These are phyloP conservation scores for Halichoeres trimaculatus DNA, from an alignment of 2,113 vertebrate genomes.

Conservation along the genomic window DNA sequence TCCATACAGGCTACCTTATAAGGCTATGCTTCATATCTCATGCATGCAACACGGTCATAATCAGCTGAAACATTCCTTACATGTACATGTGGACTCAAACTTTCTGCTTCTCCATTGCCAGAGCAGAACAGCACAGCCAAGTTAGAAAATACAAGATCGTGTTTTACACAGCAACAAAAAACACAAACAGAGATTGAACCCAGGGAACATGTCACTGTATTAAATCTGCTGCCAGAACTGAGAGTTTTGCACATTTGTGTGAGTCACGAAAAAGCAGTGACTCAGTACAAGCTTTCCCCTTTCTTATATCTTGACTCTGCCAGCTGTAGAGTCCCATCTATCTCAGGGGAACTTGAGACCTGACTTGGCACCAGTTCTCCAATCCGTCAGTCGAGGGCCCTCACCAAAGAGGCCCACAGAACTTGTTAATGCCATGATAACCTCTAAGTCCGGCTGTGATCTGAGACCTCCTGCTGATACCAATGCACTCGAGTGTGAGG, in stretches of 20 bases:
- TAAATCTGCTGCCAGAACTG: conserved; percentile 15
- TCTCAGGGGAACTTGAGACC: conserved; percentile 6
- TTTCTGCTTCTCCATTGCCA: conserved; percentile 36
- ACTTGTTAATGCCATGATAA: conserved; percentile 59
- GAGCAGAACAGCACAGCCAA: conserved; percentile 39
- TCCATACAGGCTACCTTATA: conserved; percentile 42
- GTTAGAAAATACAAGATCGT: conserved; percentile 17
- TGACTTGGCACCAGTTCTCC: conserved; percentile 12
- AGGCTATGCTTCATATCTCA: conserved; percentile 40
- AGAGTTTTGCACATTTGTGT: neutral
- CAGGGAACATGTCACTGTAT: conserved; percentile 32
- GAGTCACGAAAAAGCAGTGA: conserved; percentile 15
- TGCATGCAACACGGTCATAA: conserved; percentile 17
- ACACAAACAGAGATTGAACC: conserved; percentile 37
- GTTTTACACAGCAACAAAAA: conserved; percentile 23
- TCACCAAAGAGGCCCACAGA: conserved; percentile 20
- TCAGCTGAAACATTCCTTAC: conserved; percentile 41
- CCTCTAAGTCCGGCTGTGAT: conserved; percentile 56
- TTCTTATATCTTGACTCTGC: neutral
- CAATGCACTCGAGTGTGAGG: conserved; percentile 55
- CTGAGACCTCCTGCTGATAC: conserved; percentile 42
- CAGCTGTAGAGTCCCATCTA: neutral
- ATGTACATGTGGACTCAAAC: conserved; percentile 26
- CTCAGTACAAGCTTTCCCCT: conserved; percentile 7
- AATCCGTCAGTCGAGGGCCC: neutral